Conservation (phyloP, 2,888 invertebrate genomes). For the Linhomoeus sp. region DNA sequence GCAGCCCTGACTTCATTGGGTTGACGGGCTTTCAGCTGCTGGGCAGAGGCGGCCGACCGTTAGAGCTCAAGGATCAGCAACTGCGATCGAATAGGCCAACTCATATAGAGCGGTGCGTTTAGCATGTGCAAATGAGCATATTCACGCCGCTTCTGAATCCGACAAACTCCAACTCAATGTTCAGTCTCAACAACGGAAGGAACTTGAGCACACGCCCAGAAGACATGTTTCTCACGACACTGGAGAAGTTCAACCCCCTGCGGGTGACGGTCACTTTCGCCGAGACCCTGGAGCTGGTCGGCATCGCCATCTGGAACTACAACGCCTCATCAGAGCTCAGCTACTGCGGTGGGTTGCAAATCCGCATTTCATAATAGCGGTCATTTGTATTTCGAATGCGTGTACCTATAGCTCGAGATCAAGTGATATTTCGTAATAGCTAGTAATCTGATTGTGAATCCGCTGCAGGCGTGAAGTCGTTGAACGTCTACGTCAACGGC, state of each 20-base stretch:
- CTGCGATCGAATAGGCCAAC: background rate
- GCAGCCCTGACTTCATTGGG: conserved; percentile 32
- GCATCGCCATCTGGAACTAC: conserved; percentile 59
- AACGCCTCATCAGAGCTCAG: conserved; percentile 48
- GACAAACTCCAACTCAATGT: too few species aligned
- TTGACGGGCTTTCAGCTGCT: conserved; percentile 34
- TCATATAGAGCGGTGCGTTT: too few species aligned
- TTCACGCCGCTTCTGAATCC: background rate
- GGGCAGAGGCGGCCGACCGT: conserved; percentile 27
- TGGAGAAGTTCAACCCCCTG: conserved; percentile 14
- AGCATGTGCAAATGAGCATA: background rate
- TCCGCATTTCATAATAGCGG: too few species aligned
- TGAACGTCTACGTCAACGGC: conserved; percentile 31
- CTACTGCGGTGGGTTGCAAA: conserved; percentile 31
- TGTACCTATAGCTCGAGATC: conserved; percentile 1
- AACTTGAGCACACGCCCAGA: conserved; percentile 46
- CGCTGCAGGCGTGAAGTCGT: conserved; percentile 25
- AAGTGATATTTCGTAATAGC: too few species aligned
- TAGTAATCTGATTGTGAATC: conserved; percentile 16
- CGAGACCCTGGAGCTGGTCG: conserved; percentile 9
- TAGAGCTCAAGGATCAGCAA: conserved; percentile 16
- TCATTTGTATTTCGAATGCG: too few species aligned
- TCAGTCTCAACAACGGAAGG: conserved; percentile 34
- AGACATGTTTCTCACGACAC: conserved; percentile 37
- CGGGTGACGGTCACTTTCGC: conserved; percentile 17